Percentiles rank a stretch among this genome's conserved stretches.
These are phyloP conservation scores for Gambusia holbrooki DNA, from an alignment of 2,113 vertebrate species.

Conservation along the genomic window DNA sequence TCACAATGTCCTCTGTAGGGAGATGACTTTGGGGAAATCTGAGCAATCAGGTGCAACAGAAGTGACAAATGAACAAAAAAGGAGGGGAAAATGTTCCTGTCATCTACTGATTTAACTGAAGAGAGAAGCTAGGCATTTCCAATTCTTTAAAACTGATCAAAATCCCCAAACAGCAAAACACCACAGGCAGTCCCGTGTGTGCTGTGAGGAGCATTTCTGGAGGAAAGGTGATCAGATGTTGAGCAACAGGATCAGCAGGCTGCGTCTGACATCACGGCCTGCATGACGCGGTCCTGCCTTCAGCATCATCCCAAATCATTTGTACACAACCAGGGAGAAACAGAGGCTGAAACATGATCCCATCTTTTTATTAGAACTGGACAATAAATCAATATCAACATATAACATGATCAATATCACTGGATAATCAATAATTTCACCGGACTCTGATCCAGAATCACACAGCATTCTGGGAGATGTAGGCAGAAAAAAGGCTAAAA, in stretches of 20 bases:
- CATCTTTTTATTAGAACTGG: background rate
- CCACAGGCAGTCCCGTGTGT: conserved; percentile 44
- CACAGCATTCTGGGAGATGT: no score
- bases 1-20: conserved; percentile 67
- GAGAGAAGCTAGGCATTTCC: background rate
- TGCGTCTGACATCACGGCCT: conserved; percentile 35
- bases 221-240: conserved; percentile 52
- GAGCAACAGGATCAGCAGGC: conserved; percentile 43
- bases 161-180: background rate
- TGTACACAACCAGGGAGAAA: conserved; percentile 1
- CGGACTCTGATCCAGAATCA: no score
- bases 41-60: conserved; percentile 23
- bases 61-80: conserved; percentile 12
- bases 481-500: no score
- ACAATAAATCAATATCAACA: background rate
- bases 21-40: conserved; percentile 68
- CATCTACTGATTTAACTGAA: background rate
- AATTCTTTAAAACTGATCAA: conserved; percentile 2
- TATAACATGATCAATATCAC: background rate
- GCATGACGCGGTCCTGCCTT: conserved; percentile 15
- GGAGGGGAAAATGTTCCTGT: background rate
- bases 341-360: conserved; percentile 1
- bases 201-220: conserved; percentile 24
- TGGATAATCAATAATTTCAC: no score
- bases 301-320: background rate